These are phyloP conservation scores for Papilio machaon DNA, from an alignment of 1,140 invertebrate genomes.

Conservation along the genomic window DNA sequence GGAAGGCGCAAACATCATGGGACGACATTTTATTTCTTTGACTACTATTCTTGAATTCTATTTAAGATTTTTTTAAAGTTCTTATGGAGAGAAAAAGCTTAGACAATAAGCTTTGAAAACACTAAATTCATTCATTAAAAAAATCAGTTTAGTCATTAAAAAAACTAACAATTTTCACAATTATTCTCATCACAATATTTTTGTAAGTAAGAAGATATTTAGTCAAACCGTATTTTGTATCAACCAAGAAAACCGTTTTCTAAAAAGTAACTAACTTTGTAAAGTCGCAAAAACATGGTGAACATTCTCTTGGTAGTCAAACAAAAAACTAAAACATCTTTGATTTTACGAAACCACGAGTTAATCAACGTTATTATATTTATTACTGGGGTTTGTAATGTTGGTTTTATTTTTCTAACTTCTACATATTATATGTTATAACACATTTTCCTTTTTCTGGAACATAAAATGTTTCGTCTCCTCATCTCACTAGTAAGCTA, in stretches of 20 bases:
- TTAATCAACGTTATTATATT: not conserved
- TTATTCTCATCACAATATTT: not conserved
- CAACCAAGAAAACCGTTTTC: not conserved
- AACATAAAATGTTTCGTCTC: no score
- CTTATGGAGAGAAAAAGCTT: not conserved
- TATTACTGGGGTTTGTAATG: not conserved
- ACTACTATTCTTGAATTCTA: not conserved
- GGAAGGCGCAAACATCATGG: not conserved
- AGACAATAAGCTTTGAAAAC: no score
- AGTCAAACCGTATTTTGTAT: constrained; percentile 7
- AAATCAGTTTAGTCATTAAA: not conserved
- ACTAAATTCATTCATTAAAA: not conserved
- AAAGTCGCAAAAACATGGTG: not conserved
- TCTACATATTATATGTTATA: not conserved
- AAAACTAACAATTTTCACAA: no score
- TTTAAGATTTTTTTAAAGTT: not conserved
- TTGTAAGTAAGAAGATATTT: not conserved
- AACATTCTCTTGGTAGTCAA: not conserved
- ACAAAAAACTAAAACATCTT: not conserved
- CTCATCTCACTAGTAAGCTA: no score
- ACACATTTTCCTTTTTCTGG: not conserved
- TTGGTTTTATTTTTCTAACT: not conserved
- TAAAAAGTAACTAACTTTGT: not conserved
- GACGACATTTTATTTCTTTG: not conserved
- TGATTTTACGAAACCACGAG: not conserved